Base-by-base conservation (phyloP, 2,888 invertebrate species). In the Muschampia plurimacula region DNA sequence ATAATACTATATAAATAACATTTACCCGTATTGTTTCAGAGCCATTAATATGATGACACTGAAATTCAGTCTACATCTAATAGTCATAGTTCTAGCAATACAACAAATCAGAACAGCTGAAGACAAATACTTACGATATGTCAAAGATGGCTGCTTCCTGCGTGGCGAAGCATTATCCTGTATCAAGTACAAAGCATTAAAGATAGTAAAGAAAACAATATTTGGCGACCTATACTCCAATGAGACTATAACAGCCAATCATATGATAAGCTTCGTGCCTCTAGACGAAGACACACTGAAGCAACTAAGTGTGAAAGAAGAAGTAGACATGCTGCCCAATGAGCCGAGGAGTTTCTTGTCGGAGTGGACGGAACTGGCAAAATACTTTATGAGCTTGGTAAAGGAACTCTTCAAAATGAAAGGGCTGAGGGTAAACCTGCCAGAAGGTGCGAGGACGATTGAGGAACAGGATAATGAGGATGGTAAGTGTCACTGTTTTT, bases 341-440 rank as follows among this genome's bases (percentile, higher is more conserved):
- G 89, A 91, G 67, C 86, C 89, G 0, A 89, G 88, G 74, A 87
- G 91, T 3, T 88, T 93, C 44, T 68, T 92, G 41, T 93, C 93
- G 0, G 94, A 94, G 74, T 94, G 94, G 94, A 83, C 93, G 1
- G 91, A 93, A 71, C 73, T 94, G 9, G 91, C 93, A 0, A 93
- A 91, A 78, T 93, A 93, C 69, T 85, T 91, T 15, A 85, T 92
- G 87, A 90, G 89, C 62, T 76, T 93, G 55, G 85, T 94, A 1
- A 89, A 88, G 57, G 89, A 91, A 57, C 94, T 93, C 80, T 90
- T 95, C 77, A 92, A 85, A 72, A 87, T 90, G 72, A 92, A 90
- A 74, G 95, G 94, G 0, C 62, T 95, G 74, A 91, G 85, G 74
- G 88, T 94, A 0, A 87, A 89, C 65, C 77, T 95, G 1, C 94